These are phyloP conservation scores for Lepilemur ruficaudatus DNA, from an alignment of 2,797 vertebrate genomes.

Conservation along the genomic window DNA sequence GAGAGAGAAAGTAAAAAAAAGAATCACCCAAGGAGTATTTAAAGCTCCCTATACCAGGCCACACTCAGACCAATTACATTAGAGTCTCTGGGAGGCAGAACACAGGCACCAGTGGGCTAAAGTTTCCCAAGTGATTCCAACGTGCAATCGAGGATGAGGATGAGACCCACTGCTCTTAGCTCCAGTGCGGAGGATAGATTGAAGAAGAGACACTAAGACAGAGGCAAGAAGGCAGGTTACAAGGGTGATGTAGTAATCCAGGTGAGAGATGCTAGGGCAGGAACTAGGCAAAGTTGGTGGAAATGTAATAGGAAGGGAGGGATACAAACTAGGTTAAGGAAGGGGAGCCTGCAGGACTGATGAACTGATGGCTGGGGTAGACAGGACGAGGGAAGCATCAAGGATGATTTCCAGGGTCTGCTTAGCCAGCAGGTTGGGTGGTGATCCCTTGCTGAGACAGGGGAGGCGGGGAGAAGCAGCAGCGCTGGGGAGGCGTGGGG, in stretches of 20 bases:
- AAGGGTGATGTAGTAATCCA: neutral
- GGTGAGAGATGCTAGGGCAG: neutral
- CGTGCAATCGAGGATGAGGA: neutral
- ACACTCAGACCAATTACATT: neutral
- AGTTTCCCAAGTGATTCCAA: neutral
- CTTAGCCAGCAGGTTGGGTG: neutral
- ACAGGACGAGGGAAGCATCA: neutral
- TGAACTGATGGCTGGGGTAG: neutral
- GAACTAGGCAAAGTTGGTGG: neutral
- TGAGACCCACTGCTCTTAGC: neutral
- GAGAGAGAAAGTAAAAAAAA: rapidly evolving
- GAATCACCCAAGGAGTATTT: neutral
- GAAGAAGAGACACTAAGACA: neutral
- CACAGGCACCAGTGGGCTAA: neutral
- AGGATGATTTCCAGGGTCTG: neutral
- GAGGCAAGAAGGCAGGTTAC: neutral
- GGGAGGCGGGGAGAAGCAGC: neutral
- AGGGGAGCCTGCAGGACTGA: neutral
- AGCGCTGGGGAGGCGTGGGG: neutral
- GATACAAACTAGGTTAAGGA: neutral
- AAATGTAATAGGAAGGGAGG: neutral
- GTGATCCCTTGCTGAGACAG: neutral
- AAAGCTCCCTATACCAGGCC: neutral
- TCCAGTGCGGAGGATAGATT: neutral
- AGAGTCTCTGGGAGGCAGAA: neutral